Evolutionary conservation across 2,888 invertebrate species (phyloP).

Genomic region (Diadegma fenestrale): DNA sequence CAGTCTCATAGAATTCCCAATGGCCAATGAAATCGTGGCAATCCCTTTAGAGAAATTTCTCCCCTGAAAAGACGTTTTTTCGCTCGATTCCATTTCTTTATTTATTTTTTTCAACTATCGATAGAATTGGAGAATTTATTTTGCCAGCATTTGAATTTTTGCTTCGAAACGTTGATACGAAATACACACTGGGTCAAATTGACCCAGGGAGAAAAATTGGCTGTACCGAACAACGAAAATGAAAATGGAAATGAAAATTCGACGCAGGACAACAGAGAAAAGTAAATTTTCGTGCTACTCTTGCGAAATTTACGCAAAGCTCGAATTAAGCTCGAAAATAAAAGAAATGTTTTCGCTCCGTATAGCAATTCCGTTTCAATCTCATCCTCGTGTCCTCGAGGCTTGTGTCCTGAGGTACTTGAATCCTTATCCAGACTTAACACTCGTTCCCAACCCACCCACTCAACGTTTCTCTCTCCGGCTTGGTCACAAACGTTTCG

Average conservation of each 20-base stretch:
- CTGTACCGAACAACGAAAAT: too few relatives aligned
- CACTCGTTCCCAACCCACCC: slow-evolving; percentile 18
- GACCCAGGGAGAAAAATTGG: too few relatives aligned
- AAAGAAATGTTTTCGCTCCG: not conserved
- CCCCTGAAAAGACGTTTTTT: not conserved
- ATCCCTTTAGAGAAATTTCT: not conserved
- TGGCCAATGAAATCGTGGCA: not conserved
- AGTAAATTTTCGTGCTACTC: not conserved
- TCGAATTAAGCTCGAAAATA: not conserved
- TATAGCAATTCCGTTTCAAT: slow-evolving; percentile 17
- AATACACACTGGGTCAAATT: not conserved
- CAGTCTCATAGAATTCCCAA: slow-evolving; percentile 13
- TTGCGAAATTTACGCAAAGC: not conserved
- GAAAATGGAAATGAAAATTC: not conserved
- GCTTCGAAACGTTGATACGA: not conserved
- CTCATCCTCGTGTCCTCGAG: not conserved
- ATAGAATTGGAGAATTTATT: not conserved
- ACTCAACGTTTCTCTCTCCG: not conserved
- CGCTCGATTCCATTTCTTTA: not conserved
- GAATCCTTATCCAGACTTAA: slow-evolving; percentile 53
- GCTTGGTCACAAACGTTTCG: slow-evolving; percentile 9
- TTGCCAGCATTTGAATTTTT: not conserved
- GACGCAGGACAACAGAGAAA: not conserved
- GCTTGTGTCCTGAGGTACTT: slow-evolving; percentile 11
- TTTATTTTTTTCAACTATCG: not conserved